A percentile compares a stretch with the other conserved stretches of the same genome.
Conservation (phyloP, 2,113 vertebrate genomes). For the Thymallus thymallus region DNA sequence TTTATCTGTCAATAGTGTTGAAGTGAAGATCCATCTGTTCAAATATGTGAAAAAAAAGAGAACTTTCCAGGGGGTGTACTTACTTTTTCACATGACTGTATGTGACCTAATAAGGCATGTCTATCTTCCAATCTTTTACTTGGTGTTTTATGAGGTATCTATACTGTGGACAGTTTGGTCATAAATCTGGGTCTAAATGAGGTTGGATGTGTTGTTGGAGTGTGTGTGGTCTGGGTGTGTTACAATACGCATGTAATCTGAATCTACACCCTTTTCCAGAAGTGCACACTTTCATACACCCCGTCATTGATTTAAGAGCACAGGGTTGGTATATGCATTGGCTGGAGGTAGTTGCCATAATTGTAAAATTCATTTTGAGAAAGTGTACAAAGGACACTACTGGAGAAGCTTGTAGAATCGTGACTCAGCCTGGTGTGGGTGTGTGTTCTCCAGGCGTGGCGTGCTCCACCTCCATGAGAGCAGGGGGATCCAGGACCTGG, state of each 20-base stretch:
- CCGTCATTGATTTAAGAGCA: no score
- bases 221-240: neutral
- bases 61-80: no score
- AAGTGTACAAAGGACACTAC: no score
- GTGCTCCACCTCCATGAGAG: conserved; percentile 92
- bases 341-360: no score
- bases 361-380: no score
- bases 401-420: neutral
- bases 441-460: conserved; percentile 75
- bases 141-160: neutral
- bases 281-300: no score
- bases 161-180: neutral
- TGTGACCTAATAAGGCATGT: neutral
- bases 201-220: neutral
- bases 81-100: no score
- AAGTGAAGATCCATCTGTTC: no score
- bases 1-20: no score
- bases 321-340: no score
- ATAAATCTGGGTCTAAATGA: neutral
- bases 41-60: no score
- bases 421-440: neutral
- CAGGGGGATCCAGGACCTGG: conserved; percentile 86
- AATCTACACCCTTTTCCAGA: no score
- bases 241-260: neutral
- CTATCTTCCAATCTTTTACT: neutral